Conservation (phyloP, 2,113 vertebrate species). For the Pterocles orientalis region DNA sequence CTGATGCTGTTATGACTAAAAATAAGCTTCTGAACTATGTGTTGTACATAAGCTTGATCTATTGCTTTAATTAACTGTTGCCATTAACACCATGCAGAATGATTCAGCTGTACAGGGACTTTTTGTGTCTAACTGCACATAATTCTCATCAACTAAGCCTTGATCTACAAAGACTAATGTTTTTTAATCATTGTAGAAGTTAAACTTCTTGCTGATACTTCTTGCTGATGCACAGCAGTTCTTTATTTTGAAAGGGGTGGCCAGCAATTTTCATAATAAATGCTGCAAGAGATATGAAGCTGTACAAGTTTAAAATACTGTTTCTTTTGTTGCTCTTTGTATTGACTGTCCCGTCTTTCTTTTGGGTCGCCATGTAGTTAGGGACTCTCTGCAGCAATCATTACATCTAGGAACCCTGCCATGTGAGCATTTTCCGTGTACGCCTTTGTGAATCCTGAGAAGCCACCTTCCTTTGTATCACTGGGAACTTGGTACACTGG, state of each 20-base stretch:
- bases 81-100: background rate
- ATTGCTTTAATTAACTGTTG: background rate
- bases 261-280: background rate
- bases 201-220: background rate
- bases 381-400: background rate
- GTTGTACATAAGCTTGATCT: background rate
- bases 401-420: background rate
- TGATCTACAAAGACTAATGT: background rate
- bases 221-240: background rate
- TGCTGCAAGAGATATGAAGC: background rate
- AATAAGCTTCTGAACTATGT: background rate
- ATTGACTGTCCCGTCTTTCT: background rate
- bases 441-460: background rate
- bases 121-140: background rate
- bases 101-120: background rate
- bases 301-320: background rate
- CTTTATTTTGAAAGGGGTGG: background rate
- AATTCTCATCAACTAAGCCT: background rate
- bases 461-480: background rate
- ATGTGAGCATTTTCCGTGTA: background rate
- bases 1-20: background rate
- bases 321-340: background rate
- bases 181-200: background rate
- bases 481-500: background rate
- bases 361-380: background rate